Evolutionary conservation across 1,140 invertebrate genomes (phyloP), one percentile per base, ranked within the genome.

Genomic region (Drosophila pruinosa): DNA sequence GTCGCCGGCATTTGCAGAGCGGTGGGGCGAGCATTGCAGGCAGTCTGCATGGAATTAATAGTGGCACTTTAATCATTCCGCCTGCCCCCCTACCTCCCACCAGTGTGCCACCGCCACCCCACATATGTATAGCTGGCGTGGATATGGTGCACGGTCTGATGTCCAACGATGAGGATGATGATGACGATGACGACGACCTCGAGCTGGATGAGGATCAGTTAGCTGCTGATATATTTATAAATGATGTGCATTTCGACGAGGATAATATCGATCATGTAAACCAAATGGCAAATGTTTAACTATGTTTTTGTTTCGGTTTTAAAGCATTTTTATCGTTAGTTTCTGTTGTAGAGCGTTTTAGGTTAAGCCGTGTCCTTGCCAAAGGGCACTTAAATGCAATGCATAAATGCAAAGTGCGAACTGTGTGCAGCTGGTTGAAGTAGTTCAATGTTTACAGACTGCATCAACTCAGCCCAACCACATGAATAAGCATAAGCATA

Each of bases 261-360:
- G 76, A 89, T 36, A 90, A 90, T 50, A 82, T 90, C 57, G 80
- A 89, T 50, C 80, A 86, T 79, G 72, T 89, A 56, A 89, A 89
- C 75, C 90, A 91, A 85, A 88, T 90, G 78, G 90, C 90, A 48
- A 91, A 77, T 72, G 90, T 91, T 82, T 91, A 91, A 89, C 81
- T 70, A 89, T 73, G 72, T 71, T 72, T 56, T 75, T 47, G 57
- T 24, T 36, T 43, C 21, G 47, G 28, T 58, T 70, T 76, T 63
- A 58, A 70, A 78, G 80, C 62, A 83, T 72, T 83, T 85, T 77
- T 81, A 88, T 70, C 62, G 82, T 65, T 65, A 85, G 57, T 86
- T 85, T 85, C 72, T 48, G 82, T 86, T 86, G 65, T 78, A 88
- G 69, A 64, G 41, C 69, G 73, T 70, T 75, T 78, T 78, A 88